These are phyloP conservation scores for Eupeodes corollae DNA, from an alignment of 1,140 invertebrate species.

Conservation along the genomic window DNA sequence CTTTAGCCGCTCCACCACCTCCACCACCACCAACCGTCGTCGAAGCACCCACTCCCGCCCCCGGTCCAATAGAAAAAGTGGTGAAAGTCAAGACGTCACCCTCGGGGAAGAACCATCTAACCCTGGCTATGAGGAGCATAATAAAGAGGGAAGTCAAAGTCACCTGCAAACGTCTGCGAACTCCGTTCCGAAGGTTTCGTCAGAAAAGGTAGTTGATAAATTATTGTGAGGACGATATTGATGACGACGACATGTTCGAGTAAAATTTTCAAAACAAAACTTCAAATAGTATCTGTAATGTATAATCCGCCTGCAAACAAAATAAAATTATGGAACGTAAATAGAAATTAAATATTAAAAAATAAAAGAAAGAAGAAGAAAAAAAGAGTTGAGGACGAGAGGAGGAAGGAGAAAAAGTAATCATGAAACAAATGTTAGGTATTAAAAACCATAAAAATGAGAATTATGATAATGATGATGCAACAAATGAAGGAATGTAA, in stretches of 20 bases:
- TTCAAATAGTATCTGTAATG: conserved; percentile 23
- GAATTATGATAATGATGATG: too few relatives aligned
- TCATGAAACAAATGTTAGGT: too few relatives aligned
- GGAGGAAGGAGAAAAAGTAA: too few relatives aligned
- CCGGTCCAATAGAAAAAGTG: not conserved
- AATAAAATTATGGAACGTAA: conserved; percentile 5
- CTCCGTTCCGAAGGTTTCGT: conserved; percentile 31
- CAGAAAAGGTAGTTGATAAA: conserved; percentile 22
- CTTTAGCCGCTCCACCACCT: conserved; percentile 10
- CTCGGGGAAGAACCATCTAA: too few relatives aligned
- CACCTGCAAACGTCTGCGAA: conserved; percentile 28
- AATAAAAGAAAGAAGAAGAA: conserved; percentile 9
- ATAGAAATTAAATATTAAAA: conserved; percentile 25
- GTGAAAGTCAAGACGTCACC: too few relatives aligned
- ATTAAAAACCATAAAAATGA: too few relatives aligned
- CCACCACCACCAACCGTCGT: conserved; percentile 1
- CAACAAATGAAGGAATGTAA: too few relatives aligned
- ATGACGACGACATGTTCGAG: too few relatives aligned
- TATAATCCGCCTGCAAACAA: conserved; percentile 15
- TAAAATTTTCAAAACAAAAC: not conserved
- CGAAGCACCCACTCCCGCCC: not conserved
- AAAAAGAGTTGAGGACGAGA: too few relatives aligned
- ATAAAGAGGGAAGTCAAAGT: conserved; percentile 34
- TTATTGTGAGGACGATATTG: not conserved
- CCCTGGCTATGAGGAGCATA: conserved; percentile 1